Evolutionary conservation across 2,888 invertebrate species (phyloP), one percentile per base, ranked within the genome.

Genomic region (Dasysyrphus tricinctus): DNA sequence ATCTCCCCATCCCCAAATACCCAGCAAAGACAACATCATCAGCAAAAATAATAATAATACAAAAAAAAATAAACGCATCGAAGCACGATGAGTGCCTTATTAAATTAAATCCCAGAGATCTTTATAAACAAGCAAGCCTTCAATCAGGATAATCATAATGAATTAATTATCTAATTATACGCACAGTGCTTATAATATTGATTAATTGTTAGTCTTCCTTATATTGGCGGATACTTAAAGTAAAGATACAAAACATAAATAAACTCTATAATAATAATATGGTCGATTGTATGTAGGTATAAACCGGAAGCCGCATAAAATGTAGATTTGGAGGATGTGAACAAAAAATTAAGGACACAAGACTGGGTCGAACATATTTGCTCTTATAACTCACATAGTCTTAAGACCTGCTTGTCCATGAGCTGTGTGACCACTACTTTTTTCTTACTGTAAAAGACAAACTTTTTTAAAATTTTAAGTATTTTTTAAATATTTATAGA

Each of bases 111-210:
- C 42, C 63, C 11, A 57, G 5, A 49, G 16, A 57, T 74, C 61
- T 47, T 67, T 63, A 44, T 47, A n/a, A n/a, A 19, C 47, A 34
- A 24, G 24, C 19, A 32, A 67, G 29, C 34, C 49, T 67, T 67
- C 69, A 61, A 70, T 75, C 63, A 79, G 61, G 70, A 79, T 79
- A 78, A 75, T 79, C 69, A 63, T 75, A 79, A 67, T 75, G 78
- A 79, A 83, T 83, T 83, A 83, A 83, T 79, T 79, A 70, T 47
- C 74, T 70, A 74, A 83, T 78, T 78, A 78, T 70, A 67, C 63
- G 49, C 67, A 51, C 56, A 83, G 57, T 70, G 75, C 61, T 83
- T 74, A 56, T 65, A 24, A 57, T 75, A 70, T 79, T 79, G 83
- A 83, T 83, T 83, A 70, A 83, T 70, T 70, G 63, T 32, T 67